A percentile compares a stretch with the other conserved stretches of the same genome.
phyloP scores from a whole-genome alignment of 37 sponge, comb jelly and placozoan species.

The Axinella damicornis region DNA sequence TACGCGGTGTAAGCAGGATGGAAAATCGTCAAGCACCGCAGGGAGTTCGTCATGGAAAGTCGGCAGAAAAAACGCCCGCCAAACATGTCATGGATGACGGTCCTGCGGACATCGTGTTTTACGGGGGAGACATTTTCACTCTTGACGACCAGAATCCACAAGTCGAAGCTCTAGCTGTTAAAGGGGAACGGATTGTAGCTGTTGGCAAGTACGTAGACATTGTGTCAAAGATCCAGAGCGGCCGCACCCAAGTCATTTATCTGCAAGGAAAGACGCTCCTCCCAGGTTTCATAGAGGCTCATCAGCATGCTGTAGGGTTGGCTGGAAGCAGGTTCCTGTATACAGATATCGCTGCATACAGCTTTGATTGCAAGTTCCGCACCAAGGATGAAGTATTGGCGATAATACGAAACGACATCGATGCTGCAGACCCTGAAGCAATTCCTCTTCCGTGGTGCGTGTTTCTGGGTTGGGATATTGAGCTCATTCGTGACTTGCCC shows the following conservation, averaged over 20 bases:
- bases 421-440: background rate
- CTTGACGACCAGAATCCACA: slow-evolving; percentile 7
- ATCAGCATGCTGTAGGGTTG: slow-evolving; percentile 22
- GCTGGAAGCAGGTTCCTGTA: too few species aligned
- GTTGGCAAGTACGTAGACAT: background rate
- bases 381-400: background rate
- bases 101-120: background rate
- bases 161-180: background rate
- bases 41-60: too few species aligned
- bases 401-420: background rate
- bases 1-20: too few species aligned
- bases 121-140: background rate
- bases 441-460: slow-evolving; percentile 32
- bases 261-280: slow-evolving; percentile 50
- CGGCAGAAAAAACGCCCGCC: too few species aligned
- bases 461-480: slow-evolving; percentile 60
- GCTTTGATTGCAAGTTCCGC: background rate
- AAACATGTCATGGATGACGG: too few species aligned
- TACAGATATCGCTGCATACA: slow-evolving; percentile 5
- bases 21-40: too few species aligned
- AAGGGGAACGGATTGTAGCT: too few species aligned
- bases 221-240: background rate
- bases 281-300: slow-evolving; percentile 77
- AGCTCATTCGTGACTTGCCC: slow-evolving; percentile 37
- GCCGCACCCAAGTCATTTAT: background rate